Base-by-base conservation (phyloP, 2,797 vertebrate species). In the Parambassis ranga region DNA sequence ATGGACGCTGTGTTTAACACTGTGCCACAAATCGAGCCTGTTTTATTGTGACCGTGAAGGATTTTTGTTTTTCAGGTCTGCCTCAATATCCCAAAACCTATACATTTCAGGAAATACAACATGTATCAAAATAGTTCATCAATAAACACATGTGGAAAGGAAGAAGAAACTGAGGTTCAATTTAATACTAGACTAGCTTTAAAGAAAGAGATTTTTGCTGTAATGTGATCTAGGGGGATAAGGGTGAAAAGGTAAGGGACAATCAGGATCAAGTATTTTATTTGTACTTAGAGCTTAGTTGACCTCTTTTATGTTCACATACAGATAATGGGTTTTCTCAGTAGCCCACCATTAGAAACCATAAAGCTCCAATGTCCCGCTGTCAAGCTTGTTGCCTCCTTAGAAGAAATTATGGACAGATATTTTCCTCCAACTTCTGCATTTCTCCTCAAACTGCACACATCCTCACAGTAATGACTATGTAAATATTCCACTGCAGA, bases 401-500 rank as follows among this genome's bases (percentile, higher is more conserved):
- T 20, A 37, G 36, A 44, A 63, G n/a, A n/a, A n/a, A n/a, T n/a
- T n/a, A 42, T 10, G 19, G 30, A 38, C 50, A 28, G 49, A 55
- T 71, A 32, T 59, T 48, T 46, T 63, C 49, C 53, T 49, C 7
- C 55, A 61, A 23, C 35, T 36, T 44, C 57, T n/a, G 0, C 32
- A 47, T 2, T 30, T 55, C 31, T 31, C 57, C 31, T 55, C 53
- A 27, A 22, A 62, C 24, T 37, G 36, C 32, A 14, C 30, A 67
- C 58, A 66, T 62, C 32, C 60, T 53, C 43, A 47, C 38, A 56
- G 42, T 67, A 77, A 75, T 73, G 39, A 71, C 59, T 51, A 52
- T 82, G 55, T 47, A 78, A 75, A 74, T 77, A 62, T 75, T 71
- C 63, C 49, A 18, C 71, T 46, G 74, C 70, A 49, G 71, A 8